Evolutionary conservation across 2,113 vertebrate genomes (phyloP), one percentile per base, ranked within the genome.

Genomic region (Benitochromis conjunctus): DNA sequence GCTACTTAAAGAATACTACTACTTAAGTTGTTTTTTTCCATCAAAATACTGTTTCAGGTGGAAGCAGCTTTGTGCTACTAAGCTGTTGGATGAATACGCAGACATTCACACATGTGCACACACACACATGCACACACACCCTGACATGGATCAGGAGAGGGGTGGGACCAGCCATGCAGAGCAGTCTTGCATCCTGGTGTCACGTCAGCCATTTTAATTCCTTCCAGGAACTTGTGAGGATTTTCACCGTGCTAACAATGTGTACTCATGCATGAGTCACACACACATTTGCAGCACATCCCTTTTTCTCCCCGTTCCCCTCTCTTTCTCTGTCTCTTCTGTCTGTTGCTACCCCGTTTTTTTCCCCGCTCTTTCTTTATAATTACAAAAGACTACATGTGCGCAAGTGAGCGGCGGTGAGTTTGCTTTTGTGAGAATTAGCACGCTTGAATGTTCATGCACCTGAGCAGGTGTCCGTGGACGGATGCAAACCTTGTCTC

Each of bases 181-280:
- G 81, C 91, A 87, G 90, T 88, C 91, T 93, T 94, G 94, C 94
- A 96, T 96, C 95, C 95, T 95, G 95, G 94, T 95, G 94, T 95
- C 93, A 94, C 93, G 92, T 92, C 94, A 95, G 79, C 43, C 83
- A 84, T 86, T 94, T 91, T 95, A 95, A 94, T 91, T 95, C 94
- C 94, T 94, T 95, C 94, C 95, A 94, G 92, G 94, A 95, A 94
- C 94, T 87, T 94, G 94, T 81, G 90, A 95, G 93, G 95, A 94
- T 94, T 95, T 96, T 95, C 94, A 93, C 92, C 58, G 84, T 77
- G 82, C 92, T 94, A 90, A 94, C 95, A 94, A 91, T 93, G 95
- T 96, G 95, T 94, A 93, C 93, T 94, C 92, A 94, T 83, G 93
- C 91, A 91, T 96, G 94, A 96, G 79, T 95, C 95, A 93, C 88